A percentile compares a stretch with the other conserved stretches of the same genome.
These are phyloP conservation scores for Spinibarbus caldwelli DNA, from an alignment of 2,797 vertebrate genomes.

Conservation along the genomic window DNA sequence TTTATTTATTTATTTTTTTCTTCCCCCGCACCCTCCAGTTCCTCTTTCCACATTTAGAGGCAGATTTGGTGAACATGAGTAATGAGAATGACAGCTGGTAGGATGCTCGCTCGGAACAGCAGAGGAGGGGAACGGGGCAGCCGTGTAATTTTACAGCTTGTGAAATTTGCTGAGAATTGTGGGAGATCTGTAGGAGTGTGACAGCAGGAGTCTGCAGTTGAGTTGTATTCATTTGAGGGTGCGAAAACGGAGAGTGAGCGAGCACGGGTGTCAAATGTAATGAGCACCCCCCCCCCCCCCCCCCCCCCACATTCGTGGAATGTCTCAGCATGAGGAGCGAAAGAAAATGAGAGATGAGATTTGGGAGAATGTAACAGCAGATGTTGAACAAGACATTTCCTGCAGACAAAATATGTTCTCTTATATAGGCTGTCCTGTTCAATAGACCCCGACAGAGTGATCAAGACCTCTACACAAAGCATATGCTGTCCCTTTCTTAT, in stretches of 20 bases:
- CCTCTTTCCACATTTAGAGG: conserved; percentile 28
- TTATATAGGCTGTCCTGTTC: background rate
- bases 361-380: background rate
- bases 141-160: conserved; percentile 44
- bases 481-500: background rate
- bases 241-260: background rate
- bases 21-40: background rate
- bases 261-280: conserved; percentile 2
- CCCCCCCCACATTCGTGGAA: no score
- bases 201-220: conserved; percentile 21
- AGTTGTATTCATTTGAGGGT: conserved; percentile 22
- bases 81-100: conserved; percentile 33
- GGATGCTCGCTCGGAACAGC: background rate
- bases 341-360: conserved; percentile 37
- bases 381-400: background rate
- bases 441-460: background rate
- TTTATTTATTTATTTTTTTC: no score
- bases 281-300: conserved; percentile 1
- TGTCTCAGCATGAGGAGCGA: background rate
- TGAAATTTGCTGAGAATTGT: conserved; percentile 41
- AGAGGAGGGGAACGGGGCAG: conserved; percentile 29
- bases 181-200: conserved; percentile 36
- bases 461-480: background rate
- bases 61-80: conserved; percentile 20
- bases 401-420: background rate